Evolutionary conservation across 1,140 invertebrate genomes (phyloP).

Genomic region (Sipha flava): DNA sequence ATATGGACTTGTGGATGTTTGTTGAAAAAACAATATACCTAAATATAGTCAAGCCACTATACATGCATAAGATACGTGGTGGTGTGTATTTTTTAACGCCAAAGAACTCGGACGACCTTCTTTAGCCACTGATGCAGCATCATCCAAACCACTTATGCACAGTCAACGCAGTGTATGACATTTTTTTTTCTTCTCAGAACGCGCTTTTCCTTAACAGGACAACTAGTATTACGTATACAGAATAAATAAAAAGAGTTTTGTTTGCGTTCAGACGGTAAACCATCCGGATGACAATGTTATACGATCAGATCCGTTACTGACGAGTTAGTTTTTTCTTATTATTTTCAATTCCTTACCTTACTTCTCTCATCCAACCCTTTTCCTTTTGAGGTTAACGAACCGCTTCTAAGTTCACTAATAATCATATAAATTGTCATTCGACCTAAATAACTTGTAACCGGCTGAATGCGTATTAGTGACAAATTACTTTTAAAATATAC

Average conservation of each 20-base stretch:
- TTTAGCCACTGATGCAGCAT: background rate
- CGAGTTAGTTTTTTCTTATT: slow-evolving; percentile 5
- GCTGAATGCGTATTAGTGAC: no score
- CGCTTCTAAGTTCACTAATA: background rate
- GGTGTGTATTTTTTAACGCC: slow-evolving; percentile 16
- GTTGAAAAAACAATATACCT: slow-evolving; percentile 26
- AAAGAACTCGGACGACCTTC: background rate
- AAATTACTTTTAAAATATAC: no score
- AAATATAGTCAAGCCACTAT: slow-evolving; percentile 18
- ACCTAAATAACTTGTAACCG: background rate
- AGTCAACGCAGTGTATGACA: background rate
- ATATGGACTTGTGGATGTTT: slow-evolving; percentile 8
- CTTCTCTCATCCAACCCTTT: background rate
- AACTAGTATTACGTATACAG: slow-evolving; percentile 11
- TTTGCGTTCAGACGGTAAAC: slow-evolving; percentile 13
- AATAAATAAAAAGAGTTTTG: slow-evolving; percentile 29
- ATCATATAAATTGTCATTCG: background rate
- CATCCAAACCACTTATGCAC: slow-evolving; percentile 10
- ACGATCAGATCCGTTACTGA: slow-evolving; percentile 21
- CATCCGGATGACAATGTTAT: slow-evolving; percentile 26
- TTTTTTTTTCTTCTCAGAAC: slow-evolving; percentile 21
- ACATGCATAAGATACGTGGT: background rate
- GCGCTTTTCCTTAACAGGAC: slow-evolving; percentile 32
- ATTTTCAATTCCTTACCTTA: background rate
- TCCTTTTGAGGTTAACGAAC: background rate